Conservation (phyloP, 2,113 vertebrate species). For the Poicephalus meyeri region DNA sequence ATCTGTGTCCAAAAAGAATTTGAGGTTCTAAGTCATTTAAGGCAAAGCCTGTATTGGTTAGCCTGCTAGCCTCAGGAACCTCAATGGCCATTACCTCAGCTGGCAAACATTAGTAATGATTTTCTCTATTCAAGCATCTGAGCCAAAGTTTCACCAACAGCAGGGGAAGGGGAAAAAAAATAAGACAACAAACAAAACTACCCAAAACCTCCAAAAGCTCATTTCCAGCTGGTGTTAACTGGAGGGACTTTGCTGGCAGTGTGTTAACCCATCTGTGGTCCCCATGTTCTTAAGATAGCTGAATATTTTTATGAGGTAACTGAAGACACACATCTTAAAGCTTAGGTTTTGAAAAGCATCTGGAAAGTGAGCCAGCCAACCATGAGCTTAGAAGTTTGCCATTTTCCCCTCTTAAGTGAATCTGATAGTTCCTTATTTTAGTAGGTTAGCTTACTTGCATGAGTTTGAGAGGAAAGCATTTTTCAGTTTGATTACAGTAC, state of each 20-base stretch:
- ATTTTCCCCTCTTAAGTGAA: background rate
- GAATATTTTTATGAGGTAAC: background rate
- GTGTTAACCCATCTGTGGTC: background rate
- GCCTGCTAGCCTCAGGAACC: background rate
- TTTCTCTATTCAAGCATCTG: background rate
- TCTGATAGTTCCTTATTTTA: background rate
- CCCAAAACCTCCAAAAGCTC: background rate
- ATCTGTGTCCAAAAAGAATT: background rate
- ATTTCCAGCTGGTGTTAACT: slow-evolving; percentile 12
- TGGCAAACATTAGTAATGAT: background rate
- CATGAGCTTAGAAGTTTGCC: background rate
- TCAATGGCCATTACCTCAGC: background rate
- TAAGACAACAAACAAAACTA: background rate
- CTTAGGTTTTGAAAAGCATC: background rate
- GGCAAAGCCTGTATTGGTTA: background rate
- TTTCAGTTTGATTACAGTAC: background rate
- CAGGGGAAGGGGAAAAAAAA: background rate
- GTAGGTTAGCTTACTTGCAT: background rate
- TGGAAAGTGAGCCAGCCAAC: background rate
- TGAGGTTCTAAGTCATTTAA: background rate
- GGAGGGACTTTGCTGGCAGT: background rate
- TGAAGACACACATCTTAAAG: background rate
- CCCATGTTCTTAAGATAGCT: background rate
- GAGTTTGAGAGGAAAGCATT: background rate
- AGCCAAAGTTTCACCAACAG: background rate